phyloP scores from a whole-genome alignment of 1,140 invertebrate species.

The Aphis craccivora region DNA sequence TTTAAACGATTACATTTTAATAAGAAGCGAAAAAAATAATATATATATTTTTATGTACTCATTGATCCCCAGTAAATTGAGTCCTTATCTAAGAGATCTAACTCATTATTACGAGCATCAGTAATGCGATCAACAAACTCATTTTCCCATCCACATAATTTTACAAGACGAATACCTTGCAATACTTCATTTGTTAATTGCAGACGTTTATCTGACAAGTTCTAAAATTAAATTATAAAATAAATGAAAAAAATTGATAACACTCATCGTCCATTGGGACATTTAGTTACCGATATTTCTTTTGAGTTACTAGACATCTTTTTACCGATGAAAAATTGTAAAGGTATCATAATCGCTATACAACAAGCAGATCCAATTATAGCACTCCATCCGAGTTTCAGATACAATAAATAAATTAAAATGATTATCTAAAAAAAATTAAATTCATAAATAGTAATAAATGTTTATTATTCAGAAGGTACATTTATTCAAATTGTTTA shows the following conservation, averaged over 20 bases:
- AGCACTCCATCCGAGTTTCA: constrained; percentile 79
- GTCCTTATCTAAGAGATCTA: constrained; percentile 76
- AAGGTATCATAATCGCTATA: constrained; percentile 73
- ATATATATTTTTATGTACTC: constrained; percentile 67
- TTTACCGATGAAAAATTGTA: constrained; percentile 77
- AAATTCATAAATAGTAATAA: background rate
- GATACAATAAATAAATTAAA: constrained; percentile 77
- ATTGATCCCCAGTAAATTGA: constrained; percentile 78
- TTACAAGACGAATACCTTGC: constrained; percentile 82
- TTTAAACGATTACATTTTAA: background rate
- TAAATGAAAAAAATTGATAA: background rate
- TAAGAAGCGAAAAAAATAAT: background rate
- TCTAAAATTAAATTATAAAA: constrained; percentile 63
- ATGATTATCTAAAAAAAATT: constrained; percentile 69
- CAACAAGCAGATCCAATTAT: constrained; percentile 77
- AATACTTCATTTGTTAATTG: constrained; percentile 80
- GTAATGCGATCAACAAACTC: constrained; percentile 75
- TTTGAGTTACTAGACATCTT: constrained; percentile 76
- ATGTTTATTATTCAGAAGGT: background rate
- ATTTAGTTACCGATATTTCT: constrained; percentile 60
- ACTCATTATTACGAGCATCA: constrained; percentile 73
- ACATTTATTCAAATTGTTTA: background rate
- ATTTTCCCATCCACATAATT: constrained; percentile 83
- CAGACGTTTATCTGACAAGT: constrained; percentile 77
- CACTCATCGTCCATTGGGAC: no score